A percentile compares a stretch with the other conserved stretches of the same genome.
These are phyloP conservation scores for Takifugu rubripes DNA, from an alignment of 2,797 vertebrate species.

Conservation along the genomic window DNA sequence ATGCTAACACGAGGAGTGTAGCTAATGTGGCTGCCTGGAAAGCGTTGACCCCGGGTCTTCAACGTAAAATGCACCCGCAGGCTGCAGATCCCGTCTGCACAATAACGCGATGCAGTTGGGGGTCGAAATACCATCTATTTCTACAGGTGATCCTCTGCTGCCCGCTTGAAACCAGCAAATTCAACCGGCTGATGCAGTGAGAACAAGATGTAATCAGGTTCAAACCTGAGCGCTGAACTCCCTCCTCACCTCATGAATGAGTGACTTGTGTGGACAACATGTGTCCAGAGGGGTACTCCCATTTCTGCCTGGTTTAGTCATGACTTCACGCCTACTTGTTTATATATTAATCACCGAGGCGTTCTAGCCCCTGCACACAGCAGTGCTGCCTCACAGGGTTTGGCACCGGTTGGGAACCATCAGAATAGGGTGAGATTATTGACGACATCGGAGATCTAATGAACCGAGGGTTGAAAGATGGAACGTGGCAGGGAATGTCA, in stretches of 20 bases:
- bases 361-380: slow-evolving; percentile 41
- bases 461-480: slow-evolving; percentile 12
- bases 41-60: slow-evolving; percentile 5
- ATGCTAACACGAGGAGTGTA: too few species aligned
- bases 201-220: slow-evolving; percentile 5
- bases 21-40: neutral
- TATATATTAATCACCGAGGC: slow-evolving; percentile 54
- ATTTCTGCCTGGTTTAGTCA: slow-evolving; percentile 53
- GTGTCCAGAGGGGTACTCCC: slow-evolving; percentile 41
- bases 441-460: slow-evolving; percentile 25
- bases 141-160: too few species aligned
- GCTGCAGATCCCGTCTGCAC: slow-evolving; percentile 26
- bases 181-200: slow-evolving; percentile 15
- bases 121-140: too few species aligned
- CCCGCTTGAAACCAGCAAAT: slow-evolving; percentile 4
- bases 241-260: slow-evolving; percentile 39
- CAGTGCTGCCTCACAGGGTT: slow-evolving; percentile 1
- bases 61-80: neutral
- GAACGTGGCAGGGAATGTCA: slow-evolving; percentile 9
- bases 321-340: slow-evolving; percentile 55
- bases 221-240: slow-evolving; percentile 26
- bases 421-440: slow-evolving; percentile 24
- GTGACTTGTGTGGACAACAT: slow-evolving; percentile 30
- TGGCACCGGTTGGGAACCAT: slow-evolving; percentile 1
- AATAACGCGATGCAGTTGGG: slow-evolving; percentile 8